Evolutionary conservation across 2,797 vertebrate genomes (phyloP).

Genomic region (Gymnoscopelus microlampas): DNA sequence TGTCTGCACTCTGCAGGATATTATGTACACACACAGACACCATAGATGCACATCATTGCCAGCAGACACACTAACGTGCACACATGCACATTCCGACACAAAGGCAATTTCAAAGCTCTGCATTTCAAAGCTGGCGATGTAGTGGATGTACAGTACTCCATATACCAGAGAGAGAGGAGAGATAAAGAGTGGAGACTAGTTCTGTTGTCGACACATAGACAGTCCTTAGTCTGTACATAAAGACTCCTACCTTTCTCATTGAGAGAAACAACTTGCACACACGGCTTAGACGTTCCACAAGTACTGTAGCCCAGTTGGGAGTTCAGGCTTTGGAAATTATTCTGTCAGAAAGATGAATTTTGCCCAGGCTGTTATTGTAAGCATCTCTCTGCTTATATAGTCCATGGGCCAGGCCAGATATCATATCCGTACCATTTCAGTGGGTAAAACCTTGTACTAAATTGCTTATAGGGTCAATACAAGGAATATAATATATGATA

Average conservation of each 20-base stretch:
- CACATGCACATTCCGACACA: conserved; percentile 1
- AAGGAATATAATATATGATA: too few species aligned
- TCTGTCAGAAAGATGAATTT: conserved; percentile 72
- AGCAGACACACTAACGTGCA: neutral
- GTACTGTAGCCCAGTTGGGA: conserved; percentile 44
- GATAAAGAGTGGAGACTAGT: conserved; percentile 10
- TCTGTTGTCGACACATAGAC: conserved; percentile 1
- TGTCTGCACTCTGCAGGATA: too few species aligned
- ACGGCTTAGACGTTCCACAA: conserved; percentile 50
- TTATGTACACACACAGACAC: too few species aligned
- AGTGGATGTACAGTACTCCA: neutral
- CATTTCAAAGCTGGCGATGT: conserved; percentile 6
- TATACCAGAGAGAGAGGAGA: conserved; percentile 8
- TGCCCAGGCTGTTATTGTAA: conserved; percentile 37
- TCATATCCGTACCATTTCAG: too few species aligned
- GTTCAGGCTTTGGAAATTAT: conserved; percentile 50
- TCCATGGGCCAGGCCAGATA: neutral
- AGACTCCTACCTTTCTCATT: conserved; percentile 33
- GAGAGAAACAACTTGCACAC: conserved; percentile 20
- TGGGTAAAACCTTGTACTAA: too few species aligned
- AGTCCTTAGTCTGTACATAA: conserved; percentile 25
- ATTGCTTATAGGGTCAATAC: too few species aligned
- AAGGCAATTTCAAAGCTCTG: neutral
- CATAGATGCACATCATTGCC: conserved; percentile 27
- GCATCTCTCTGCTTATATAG: conserved; percentile 34